phyloP scores from a whole-genome alignment of 2,888 invertebrate species.

The Caenorhabditis sinica region DNA sequence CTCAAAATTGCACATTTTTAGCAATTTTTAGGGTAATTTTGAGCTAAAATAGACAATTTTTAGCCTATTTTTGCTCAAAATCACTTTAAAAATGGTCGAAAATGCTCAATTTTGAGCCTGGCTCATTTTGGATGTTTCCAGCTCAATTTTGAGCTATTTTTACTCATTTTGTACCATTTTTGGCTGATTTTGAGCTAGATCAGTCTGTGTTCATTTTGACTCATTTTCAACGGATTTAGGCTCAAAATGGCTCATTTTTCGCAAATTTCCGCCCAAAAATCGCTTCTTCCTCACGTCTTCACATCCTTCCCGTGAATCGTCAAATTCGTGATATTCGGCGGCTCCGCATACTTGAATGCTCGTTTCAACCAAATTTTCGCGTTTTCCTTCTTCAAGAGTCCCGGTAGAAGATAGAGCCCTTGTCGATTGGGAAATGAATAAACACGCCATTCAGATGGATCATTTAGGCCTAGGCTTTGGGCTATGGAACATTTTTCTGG shows the following conservation, averaged over 20 bases:
- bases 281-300: background rate
- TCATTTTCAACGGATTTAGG: too few relatives aligned
- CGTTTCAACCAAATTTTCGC: constrained; percentile 84
- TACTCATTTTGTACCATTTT: too few relatives aligned
- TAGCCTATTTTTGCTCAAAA: too few relatives aligned
- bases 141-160: constrained; percentile 14
- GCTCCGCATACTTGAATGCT: constrained; percentile 84
- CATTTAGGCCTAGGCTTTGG: constrained; percentile 51
- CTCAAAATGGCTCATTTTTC: too few relatives aligned
- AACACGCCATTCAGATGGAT: constrained; percentile 72
- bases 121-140: background rate
- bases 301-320: constrained; percentile 81
- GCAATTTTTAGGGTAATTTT: too few relatives aligned
- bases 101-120: background rate
- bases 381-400: constrained; percentile 72
- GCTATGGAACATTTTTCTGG: constrained; percentile 9
- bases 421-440: constrained; percentile 68
- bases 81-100: background rate
- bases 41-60: too few relatives aligned
- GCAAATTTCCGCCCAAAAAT: background rate
- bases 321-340: constrained; percentile 84
- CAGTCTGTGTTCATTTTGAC: too few relatives aligned
- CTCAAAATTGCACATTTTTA: too few relatives aligned
- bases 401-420: constrained; percentile 77
- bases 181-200: too few relatives aligned